phyloP scores from a whole-genome alignment of 1,140 invertebrate species.

The Wiebesia pumilae region DNA sequence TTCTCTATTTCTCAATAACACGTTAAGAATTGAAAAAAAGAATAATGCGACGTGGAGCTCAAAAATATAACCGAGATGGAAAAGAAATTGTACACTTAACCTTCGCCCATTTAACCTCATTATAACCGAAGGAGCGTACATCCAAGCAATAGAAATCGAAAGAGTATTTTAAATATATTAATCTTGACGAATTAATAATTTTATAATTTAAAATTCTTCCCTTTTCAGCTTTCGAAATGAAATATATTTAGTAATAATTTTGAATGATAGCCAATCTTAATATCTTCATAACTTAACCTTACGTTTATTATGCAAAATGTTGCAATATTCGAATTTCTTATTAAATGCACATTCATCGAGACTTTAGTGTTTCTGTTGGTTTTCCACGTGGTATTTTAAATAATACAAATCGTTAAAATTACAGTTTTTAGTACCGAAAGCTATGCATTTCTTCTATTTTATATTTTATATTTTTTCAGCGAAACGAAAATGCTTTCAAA shows the following conservation, averaged over 20 bases:
- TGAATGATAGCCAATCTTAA: no score
- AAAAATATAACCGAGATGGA: not conserved
- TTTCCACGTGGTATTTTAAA: not conserved
- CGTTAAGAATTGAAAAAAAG: slow-evolving; percentile 14
- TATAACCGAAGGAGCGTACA: not conserved
- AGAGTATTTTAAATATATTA: no score
- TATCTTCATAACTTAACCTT: no score
- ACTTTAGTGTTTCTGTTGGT: not conserved
- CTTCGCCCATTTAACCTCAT: not conserved
- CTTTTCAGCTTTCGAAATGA: no score
- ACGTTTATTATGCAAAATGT: no score
- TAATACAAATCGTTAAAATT: not conserved
- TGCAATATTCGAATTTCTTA: no score
- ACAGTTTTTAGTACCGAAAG: not conserved
- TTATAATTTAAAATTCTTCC: no score
- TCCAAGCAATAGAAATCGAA: not conserved
- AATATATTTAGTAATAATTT: no score
- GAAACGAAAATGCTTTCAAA: not conserved
- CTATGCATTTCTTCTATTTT: not conserved
- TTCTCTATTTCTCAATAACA: slow-evolving; percentile 4
- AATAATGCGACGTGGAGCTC: not conserved
- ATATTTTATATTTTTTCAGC: not conserved
- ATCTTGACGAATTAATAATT: no score
- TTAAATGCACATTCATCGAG: not conserved
- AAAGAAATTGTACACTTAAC: not conserved